Evolutionary conservation across 37 sponge, comb jelly and placozoan species (phyloP), one percentile per base, ranked within the genome.

Genomic region (Geodia barretti): DNA sequence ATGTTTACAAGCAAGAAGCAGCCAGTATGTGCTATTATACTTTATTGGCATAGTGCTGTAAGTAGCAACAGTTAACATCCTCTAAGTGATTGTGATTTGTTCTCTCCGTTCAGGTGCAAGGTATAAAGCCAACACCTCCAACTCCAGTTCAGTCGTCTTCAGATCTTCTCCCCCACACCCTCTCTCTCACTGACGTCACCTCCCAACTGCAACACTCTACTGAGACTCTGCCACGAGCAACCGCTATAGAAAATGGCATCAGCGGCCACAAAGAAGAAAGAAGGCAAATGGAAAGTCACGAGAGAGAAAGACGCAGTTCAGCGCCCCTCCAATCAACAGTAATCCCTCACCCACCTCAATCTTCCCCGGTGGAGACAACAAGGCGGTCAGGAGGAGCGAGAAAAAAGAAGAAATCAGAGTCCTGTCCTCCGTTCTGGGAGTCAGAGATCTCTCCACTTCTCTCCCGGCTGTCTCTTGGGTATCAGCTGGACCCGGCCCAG

Each of bases 401-500:
- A 47, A 14, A 17, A 47, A 47, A 39, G 33, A 82, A 65, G 75
- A 76, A 33, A 66, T 63, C 70, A 63, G 72, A 34, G 34, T 74
- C 69, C 11, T n/a, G n/a, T n/a, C 36, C 69, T 14, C 71, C 81
- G 9, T 66, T 79, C 64, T 93, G 94, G 94, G 86, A 89, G 26
- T 9, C 47, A 14, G 68, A 90, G 40, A 38, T 93, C 17, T 24
- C 59, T 28, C 94, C 94, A 0, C 78, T 93, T 11, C 76, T 93
- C 42, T 23, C 36, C 29, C 59, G 33, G 19, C 69, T 93, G 39
- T 78, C 82, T 9, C 33, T 33, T 2, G 74, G 68, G 3, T 38
- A 59, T 9, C 43, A 41, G 38, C 70, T 62, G 42, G 63, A 78
- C 36, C 21, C 71, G 1, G 65, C 75, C 14, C 40, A 78, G 21